phyloP scores from a whole-genome alignment of 2,888 invertebrate species.

The Eupeodes luniger region DNA sequence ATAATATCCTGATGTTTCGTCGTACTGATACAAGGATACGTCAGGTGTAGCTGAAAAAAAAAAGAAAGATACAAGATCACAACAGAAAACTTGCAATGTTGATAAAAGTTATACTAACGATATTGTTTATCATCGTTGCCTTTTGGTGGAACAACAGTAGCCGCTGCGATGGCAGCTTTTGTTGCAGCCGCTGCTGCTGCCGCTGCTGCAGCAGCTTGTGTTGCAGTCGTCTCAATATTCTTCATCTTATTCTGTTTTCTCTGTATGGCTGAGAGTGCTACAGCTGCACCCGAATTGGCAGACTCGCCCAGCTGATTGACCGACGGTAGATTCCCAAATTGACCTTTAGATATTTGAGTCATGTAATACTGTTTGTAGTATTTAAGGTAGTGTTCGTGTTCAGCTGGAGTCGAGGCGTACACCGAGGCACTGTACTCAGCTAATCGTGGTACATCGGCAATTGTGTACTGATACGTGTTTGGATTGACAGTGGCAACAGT shows the following conservation, averaged over 20 bases:
- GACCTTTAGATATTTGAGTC: slow-evolving; percentile 82
- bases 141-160: slow-evolving; percentile 79
- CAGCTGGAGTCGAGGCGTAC: slow-evolving; percentile 89
- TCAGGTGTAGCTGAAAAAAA: slow-evolving; percentile 89
- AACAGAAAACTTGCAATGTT: not conserved
- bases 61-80: not conserved
- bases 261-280: slow-evolving; percentile 93
- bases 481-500: slow-evolving; percentile 35
- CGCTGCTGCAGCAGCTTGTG: slow-evolving; percentile 81
- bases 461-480: slow-evolving; percentile 83
- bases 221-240: slow-evolving; percentile 82
- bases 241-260: slow-evolving; percentile 83
- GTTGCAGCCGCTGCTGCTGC: slow-evolving; percentile 81
- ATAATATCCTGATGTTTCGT: slow-evolving; percentile 97
- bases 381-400: slow-evolving; percentile 89
- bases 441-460: slow-evolving; percentile 89
- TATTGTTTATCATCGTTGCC: slow-evolving; percentile 83
- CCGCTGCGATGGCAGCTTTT: slow-evolving; percentile 81
- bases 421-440: slow-evolving; percentile 91
- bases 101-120: slow-evolving; percentile 78
- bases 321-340: slow-evolving; percentile 80
- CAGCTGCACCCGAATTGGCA: slow-evolving; percentile 94
- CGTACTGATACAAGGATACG: slow-evolving; percentile 95
- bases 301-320: slow-evolving; percentile 81
- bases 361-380: slow-evolving; percentile 91